Evolutionary conservation across 1,140 invertebrate genomes (phyloP), one percentile per base, ranked within the genome.

Genomic region (Heliconius himera): DNA sequence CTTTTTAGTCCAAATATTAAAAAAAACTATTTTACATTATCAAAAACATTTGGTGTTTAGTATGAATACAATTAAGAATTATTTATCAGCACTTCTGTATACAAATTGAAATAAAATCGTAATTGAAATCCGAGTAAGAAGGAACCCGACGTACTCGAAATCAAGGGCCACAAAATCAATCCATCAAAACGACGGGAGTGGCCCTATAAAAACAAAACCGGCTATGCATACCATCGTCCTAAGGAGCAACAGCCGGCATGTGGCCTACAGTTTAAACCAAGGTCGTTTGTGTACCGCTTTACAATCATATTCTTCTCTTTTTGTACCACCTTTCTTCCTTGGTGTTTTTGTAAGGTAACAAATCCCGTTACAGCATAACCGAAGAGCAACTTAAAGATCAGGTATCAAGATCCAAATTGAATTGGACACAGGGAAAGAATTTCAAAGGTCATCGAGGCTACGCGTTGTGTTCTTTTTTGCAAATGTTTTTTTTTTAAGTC

Each of bases 221-320:
- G 89, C 85, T 76, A 72, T 85, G 60, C 81, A 84, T 82, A 77
- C 81, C 83, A 78, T 74, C 74, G 81, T 71, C 75, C 76, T 82
- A 83, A 85, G 84, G 88, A 88, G 86, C 88, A 91, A 91, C 83
- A 91, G 85, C 91, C 92, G 89, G 86, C 83, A 86, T 85, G 86
- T 89, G 92, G 92, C 92, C 92, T 93, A 91, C 90, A 91, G 85
- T 90, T 88, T 86, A 89, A 89, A 86, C 87, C 92, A 93, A 93
- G 92, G 92, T 89, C 92, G 92, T 89, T 86, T 78, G 80, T 81
- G 87, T 91, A 92, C 91, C 91, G 90, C 90, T 92, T 89, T 82
- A 91, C 85, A 83, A 89, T 87, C 84, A 85, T 88, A 85, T 87
- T 89, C 85, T 88, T 87, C 84, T 87, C 83, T 90, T 89, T 91